Conservation (phyloP, 1,140 invertebrate genomes). For the Dolichoris vasculosae region DNA sequence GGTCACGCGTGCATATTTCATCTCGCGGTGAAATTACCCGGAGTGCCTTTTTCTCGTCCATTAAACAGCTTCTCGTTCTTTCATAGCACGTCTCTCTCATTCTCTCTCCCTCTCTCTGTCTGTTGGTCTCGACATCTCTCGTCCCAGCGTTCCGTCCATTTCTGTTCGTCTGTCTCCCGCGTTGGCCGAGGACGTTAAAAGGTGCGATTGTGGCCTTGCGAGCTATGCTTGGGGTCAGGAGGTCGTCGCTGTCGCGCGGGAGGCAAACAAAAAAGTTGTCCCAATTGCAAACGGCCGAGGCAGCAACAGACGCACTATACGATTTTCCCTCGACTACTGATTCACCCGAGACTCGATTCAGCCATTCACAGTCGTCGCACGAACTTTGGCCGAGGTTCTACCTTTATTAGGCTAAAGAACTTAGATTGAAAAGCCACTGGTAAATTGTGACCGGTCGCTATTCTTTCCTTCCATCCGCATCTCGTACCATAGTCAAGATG, state of each 20-base stretch:
- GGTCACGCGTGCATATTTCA: background rate
- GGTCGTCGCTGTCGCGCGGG: background rate
- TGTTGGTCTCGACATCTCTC: background rate
- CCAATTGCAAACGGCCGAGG: background rate
- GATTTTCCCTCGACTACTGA: background rate
- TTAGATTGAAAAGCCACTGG: background rate
- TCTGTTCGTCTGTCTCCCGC: background rate
- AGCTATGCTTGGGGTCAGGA: background rate
- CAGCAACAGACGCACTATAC: background rate
- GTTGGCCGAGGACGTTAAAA: background rate
- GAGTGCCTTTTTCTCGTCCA: background rate
- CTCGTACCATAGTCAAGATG: background rate
- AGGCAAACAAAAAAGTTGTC: background rate
- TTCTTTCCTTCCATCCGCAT: no score
- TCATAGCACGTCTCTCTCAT: background rate
- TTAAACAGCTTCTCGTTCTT: constrained; percentile 9
- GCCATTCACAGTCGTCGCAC: no score
- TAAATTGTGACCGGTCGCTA: background rate
- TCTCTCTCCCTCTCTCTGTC: background rate
- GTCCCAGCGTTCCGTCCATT: background rate
- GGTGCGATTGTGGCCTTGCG: background rate
- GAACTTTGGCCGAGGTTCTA: background rate
- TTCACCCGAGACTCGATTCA: background rate
- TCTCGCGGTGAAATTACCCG: background rate
- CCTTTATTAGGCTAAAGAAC: background rate